phyloP scores from a whole-genome alignment of 2,113 vertebrate genomes.

The Callipepla squamata region DNA sequence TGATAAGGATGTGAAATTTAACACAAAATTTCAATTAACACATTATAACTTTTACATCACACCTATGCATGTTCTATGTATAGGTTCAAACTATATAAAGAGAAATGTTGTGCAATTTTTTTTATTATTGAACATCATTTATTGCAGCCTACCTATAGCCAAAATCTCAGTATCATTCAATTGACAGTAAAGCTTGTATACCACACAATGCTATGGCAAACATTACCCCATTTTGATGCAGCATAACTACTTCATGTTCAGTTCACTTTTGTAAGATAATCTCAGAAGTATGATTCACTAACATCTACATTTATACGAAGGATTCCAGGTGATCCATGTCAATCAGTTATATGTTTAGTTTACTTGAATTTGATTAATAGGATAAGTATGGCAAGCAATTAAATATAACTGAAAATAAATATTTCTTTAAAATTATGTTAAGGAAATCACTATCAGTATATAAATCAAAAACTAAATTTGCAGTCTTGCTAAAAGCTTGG shows the following conservation, averaged over 20 bases:
- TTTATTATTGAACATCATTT: too few relatives aligned
- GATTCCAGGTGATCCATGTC: background rate
- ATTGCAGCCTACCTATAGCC: background rate
- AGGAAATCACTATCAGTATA: background rate
- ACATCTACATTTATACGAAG: background rate
- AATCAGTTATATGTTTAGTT: background rate
- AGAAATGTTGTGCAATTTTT: background rate
- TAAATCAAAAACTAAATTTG: background rate
- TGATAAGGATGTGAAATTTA: background rate
- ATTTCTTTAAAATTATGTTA: background rate
- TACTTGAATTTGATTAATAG: background rate
- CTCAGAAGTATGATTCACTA: background rate
- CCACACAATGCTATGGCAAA: background rate
- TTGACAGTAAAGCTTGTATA: background rate
- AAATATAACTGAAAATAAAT: background rate
- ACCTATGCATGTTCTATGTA: background rate
- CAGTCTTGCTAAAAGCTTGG: background rate
- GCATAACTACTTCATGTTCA: background rate
- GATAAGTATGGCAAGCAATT: background rate
- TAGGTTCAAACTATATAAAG: background rate
- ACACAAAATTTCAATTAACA: background rate
- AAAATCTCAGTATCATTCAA: background rate
- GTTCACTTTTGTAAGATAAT: background rate
- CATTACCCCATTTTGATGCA: background rate
- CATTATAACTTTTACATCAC: too few relatives aligned